Percentiles rank a stretch among this genome's conserved stretches.
phyloP scores from a whole-genome alignment of 1,140 invertebrate species.

The Parasteatoda tepidariorum region DNA sequence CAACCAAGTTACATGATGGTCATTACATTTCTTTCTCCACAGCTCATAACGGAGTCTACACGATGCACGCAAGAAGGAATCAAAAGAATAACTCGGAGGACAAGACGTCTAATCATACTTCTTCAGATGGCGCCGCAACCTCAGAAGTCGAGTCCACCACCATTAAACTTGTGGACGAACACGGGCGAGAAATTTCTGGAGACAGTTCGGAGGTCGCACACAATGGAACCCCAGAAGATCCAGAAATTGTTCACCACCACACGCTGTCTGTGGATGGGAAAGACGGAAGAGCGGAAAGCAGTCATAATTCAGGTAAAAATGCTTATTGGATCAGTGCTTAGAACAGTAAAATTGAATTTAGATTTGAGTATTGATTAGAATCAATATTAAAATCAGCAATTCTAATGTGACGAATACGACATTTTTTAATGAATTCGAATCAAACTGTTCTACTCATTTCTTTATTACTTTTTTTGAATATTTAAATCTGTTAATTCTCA shows the following conservation, averaged over 20 bases:
- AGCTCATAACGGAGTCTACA: slow-evolving; percentile 40
- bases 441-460: no score
- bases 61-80: slow-evolving; percentile 28
- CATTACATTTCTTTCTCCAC: no score
- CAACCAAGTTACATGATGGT: no score
- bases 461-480: no score
- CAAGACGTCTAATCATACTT: background rate
- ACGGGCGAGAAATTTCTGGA: background rate
- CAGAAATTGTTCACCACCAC: slow-evolving; percentile 40
- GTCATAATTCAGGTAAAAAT: background rate
- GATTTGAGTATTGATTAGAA: slow-evolving; percentile 7
- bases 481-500: no score
- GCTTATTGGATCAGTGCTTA: background rate
- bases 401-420: background rate
- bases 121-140: background rate
- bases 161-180: slow-evolving; percentile 22
- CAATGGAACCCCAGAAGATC: background rate
- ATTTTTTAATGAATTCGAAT: background rate
- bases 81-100: background rate
- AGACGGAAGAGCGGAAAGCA: background rate
- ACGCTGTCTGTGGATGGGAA: slow-evolving; percentile 15
- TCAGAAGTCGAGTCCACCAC: slow-evolving; percentile 16
- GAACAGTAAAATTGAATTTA: background rate
- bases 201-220: background rate
- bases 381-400: no score